A percentile compares a stretch with the other conserved stretches of the same genome.
phyloP scores from a whole-genome alignment of 2,888 invertebrate genomes.

The Hypselothyrea guttata region DNA sequence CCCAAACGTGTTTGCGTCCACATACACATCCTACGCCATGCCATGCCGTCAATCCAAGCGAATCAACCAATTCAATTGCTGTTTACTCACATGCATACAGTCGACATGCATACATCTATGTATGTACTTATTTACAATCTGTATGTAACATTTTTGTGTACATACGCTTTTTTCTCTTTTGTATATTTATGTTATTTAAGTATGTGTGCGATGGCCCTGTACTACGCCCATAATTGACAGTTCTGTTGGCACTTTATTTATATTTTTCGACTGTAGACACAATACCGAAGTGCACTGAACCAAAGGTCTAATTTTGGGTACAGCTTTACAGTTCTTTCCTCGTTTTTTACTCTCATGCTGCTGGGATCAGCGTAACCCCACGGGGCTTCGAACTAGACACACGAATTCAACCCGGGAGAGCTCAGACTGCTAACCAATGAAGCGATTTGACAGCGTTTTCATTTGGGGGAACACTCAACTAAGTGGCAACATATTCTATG shows the following conservation, averaged over 20 bases:
- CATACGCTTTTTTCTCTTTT: constrained; percentile 22
- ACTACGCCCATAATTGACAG: constrained; percentile 67
- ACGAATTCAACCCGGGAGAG: constrained; percentile 19
- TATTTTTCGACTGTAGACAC: constrained; percentile 29
- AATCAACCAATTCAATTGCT: constrained; percentile 69
- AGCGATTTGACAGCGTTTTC: constrained; percentile 20
- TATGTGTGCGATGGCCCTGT: constrained; percentile 43
- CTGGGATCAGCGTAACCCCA: constrained; percentile 69
- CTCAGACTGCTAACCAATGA: constrained; percentile 25
- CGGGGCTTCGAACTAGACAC: constrained; percentile 53
- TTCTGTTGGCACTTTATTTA: constrained; percentile 66
- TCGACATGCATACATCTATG: constrained; percentile 5
- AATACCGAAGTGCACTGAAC: constrained; percentile 59
- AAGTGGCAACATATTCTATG: too few species aligned
- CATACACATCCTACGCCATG: constrained; percentile 33
- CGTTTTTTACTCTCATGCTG: constrained; percentile 34
- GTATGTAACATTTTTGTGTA: background rate
- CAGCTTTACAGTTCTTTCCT: too few species aligned
- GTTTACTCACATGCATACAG: constrained; percentile 40
- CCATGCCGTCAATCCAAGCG: constrained; percentile 58
- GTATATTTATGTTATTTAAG: background rate
- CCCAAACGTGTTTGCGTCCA: constrained; percentile 11
- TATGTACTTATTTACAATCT: constrained; percentile 15
- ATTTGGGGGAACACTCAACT: constrained; percentile 9
- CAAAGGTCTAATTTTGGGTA: constrained; percentile 65